Evolutionary conservation across 2,113 vertebrate genomes (phyloP).

Genomic region (Cettia cetti): DNA sequence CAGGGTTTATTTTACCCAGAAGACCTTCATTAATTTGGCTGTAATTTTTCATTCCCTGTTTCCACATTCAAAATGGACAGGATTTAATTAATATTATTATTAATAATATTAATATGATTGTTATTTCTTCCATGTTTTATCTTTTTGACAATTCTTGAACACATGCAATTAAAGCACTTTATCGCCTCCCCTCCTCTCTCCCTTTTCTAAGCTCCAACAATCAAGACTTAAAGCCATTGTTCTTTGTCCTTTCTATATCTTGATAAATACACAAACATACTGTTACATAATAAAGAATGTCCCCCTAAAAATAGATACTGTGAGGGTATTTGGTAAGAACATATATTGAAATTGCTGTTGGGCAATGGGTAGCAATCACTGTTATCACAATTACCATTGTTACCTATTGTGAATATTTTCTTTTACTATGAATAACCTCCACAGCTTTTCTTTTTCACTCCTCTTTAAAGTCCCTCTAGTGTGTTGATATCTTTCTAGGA

Average conservation of each 20-base stretch:
- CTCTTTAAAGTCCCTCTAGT: background rate
- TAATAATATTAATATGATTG: background rate
- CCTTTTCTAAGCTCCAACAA: background rate
- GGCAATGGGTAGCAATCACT: background rate
- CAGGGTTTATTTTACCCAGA: background rate
- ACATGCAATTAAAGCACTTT: background rate
- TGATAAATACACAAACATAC: background rate
- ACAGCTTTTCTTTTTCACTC: background rate
- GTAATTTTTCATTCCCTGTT: background rate
- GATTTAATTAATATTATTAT: background rate
- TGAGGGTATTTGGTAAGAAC: background rate
- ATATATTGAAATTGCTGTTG: background rate
- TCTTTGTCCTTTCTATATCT: background rate
- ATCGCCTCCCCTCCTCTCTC: background rate
- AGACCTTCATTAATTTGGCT: background rate
- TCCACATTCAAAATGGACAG: background rate
- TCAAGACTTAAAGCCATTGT: background rate
- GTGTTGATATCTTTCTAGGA: constrained; percentile 6
- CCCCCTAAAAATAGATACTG: background rate
- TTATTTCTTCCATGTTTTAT: background rate
- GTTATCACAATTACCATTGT: background rate
- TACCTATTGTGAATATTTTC: background rate
- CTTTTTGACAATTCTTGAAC: background rate
- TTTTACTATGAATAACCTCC: background rate
- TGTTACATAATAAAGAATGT: background rate